These are phyloP conservation scores for Kryptolebias marmoratus DNA, from an alignment of 2,113 vertebrate species.

Conservation along the genomic window DNA sequence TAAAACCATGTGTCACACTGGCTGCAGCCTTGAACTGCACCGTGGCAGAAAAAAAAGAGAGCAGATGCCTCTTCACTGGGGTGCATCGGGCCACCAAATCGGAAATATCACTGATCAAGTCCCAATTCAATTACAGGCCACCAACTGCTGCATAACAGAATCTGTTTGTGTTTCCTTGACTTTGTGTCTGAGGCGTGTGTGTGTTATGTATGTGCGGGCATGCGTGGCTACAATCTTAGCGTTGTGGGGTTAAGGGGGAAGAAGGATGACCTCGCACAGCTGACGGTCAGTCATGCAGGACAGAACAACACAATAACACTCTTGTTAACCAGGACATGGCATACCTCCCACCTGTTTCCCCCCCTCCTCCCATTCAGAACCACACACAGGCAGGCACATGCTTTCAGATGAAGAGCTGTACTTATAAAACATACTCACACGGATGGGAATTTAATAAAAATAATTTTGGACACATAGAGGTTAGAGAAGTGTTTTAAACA, in stretches of 20 bases:
- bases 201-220: constrained; percentile 73
- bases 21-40: constrained; percentile 53
- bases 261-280: constrained; percentile 74
- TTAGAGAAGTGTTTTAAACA: constrained; percentile 55
- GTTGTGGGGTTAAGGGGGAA: constrained; percentile 69
- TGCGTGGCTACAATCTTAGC: constrained; percentile 66
- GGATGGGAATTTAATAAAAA: neutral
- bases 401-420: constrained; percentile 57
- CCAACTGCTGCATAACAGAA: constrained; percentile 68
- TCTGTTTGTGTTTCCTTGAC: constrained; percentile 68
- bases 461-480: constrained; percentile 32
- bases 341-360: constrained; percentile 78
- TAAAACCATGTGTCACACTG: constrained; percentile 55
- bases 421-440: constrained; percentile 14
- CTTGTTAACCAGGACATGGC: constrained; percentile 76
- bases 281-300: constrained; percentile 80
- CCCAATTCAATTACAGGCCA: constrained; percentile 77
- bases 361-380: constrained; percentile 30
- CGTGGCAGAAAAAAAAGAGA: constrained; percentile 48
- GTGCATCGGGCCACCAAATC: constrained; percentile 66
- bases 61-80: constrained; percentile 73
- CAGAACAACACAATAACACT: constrained; percentile 78
- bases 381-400: constrained; percentile 64
- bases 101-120: constrained; percentile 73
- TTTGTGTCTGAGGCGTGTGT: constrained; percentile 47